These are phyloP conservation scores for Heterotis niloticus DNA, from an alignment of 2,113 vertebrate species.

Conservation along the genomic window DNA sequence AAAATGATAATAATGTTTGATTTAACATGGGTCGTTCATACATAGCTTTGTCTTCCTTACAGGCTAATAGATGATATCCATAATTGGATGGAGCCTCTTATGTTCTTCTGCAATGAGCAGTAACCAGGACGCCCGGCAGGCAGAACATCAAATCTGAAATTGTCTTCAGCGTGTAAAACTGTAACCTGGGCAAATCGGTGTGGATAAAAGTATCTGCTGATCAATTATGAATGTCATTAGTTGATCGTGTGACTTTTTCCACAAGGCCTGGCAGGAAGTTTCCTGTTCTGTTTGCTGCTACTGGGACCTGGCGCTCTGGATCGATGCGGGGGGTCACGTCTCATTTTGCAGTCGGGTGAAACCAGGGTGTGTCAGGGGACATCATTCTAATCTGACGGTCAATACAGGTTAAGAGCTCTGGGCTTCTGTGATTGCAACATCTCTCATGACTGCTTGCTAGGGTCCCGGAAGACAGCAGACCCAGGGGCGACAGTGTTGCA, in stretches of 20 bases:
- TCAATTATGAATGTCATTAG: not conserved
- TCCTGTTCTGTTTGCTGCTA: not conserved
- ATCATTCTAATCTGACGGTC: not conserved
- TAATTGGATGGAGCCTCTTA: no score
- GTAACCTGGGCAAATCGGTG: not conserved
- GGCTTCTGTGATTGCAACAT: not conserved
- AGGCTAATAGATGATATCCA: no score
- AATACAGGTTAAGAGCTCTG: not conserved
- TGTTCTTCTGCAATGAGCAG: no score
- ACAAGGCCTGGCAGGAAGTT: not conserved
- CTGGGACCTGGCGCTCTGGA: not conserved
- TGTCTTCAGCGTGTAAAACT: no score
- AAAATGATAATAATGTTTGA: no score
- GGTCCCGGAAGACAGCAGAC: not conserved
- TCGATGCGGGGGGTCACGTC: not conserved
- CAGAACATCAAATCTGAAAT: no score
- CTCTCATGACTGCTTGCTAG: constrained; percentile 14
- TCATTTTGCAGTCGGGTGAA: not conserved
- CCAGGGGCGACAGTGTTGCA: not conserved
- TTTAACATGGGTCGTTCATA: no score
- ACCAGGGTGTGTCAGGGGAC: not conserved
- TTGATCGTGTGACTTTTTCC: constrained; percentile 2
- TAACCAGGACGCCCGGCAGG: no score
- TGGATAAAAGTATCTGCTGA: not conserved
- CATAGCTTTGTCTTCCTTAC: no score